These are phyloP conservation scores for Ptychobarbus kaznakovi DNA, from an alignment of 2,797 vertebrate genomes.

Conservation along the genomic window DNA sequence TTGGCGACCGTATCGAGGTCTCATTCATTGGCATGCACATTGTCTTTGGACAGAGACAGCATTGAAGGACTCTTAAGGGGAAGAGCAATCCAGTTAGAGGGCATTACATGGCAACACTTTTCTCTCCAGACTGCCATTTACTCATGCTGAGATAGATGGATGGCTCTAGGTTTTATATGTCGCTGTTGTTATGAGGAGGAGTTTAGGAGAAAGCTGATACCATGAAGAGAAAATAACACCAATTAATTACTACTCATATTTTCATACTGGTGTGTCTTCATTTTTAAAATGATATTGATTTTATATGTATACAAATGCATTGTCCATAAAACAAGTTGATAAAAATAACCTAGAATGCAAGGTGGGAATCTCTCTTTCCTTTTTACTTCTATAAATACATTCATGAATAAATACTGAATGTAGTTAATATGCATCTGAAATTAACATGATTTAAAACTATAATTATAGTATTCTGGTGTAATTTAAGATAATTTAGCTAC, in stretches of 20 bases:
- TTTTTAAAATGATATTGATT: constrained; percentile 4
- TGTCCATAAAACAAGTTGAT: background rate
- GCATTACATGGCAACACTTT: constrained; percentile 59
- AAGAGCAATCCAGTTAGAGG: constrained; percentile 56
- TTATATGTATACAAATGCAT: background rate
- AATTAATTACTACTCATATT: background rate
- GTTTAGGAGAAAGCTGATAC: constrained; percentile 7
- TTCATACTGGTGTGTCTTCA: background rate
- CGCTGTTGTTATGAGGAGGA: constrained; percentile 14
- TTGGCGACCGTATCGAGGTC: constrained; percentile 56
- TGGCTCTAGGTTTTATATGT: constrained; percentile 15
- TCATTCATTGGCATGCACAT: constrained; percentile 72
- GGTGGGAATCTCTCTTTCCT: background rate
- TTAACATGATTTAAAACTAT: background rate
- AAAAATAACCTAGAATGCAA: background rate
- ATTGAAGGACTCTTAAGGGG: constrained; percentile 51
- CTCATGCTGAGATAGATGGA: constrained; percentile 27
- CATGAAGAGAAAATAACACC: background rate
- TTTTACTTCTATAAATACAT: background rate
- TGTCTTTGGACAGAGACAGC: constrained; percentile 55
- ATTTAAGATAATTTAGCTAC: background rate
- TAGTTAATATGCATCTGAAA: background rate
- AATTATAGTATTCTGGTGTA: background rate
- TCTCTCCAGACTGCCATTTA: constrained; percentile 72
- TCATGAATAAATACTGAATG: background rate